These are phyloP conservation scores for Sciurus niger DNA, from an alignment of 2,113 vertebrate genomes.

Conservation along the genomic window DNA sequence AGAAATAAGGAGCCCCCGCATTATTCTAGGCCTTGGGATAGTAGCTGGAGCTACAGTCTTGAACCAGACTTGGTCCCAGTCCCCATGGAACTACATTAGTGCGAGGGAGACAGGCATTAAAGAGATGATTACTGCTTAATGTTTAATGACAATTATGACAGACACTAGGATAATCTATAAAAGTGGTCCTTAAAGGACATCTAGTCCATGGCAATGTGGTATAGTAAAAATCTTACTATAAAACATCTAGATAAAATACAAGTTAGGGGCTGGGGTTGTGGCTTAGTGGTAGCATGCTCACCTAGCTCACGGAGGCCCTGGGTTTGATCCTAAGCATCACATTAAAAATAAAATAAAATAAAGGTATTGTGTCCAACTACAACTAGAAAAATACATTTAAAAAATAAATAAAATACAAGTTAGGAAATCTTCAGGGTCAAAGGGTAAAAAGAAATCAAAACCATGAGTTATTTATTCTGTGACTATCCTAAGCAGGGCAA, in stretches of 20 bases:
- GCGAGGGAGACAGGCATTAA: background rate
- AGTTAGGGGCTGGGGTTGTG: background rate
- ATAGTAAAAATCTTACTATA: conserved; percentile 31
- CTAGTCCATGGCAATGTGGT: background rate
- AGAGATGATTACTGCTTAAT: conserved; percentile 7
- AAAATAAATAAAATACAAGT: conserved; percentile 25
- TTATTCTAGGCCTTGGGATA: background rate
- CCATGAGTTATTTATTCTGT: conserved; percentile 1
- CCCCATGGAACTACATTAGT: background rate
- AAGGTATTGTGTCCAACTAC: no score
- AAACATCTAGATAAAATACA: conserved; percentile 46
- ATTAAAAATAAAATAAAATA: no score
- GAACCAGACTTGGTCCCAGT: background rate
- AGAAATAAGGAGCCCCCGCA: background rate
- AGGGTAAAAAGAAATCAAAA: conserved; percentile 48
- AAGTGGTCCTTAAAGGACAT: background rate
- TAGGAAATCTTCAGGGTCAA: conserved; percentile 2
- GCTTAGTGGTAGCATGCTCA: no score
- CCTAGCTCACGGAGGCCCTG: no score
- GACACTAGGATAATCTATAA: background rate
- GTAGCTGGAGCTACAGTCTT: background rate
- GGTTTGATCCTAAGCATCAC: no score
- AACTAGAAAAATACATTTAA: no score
- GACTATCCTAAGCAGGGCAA: background rate
- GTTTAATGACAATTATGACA: conserved; percentile 23